Evolutionary conservation across 2,113 vertebrate species (phyloP), one percentile per base, ranked within the genome.

Genomic region (Amazona vittata): DNA sequence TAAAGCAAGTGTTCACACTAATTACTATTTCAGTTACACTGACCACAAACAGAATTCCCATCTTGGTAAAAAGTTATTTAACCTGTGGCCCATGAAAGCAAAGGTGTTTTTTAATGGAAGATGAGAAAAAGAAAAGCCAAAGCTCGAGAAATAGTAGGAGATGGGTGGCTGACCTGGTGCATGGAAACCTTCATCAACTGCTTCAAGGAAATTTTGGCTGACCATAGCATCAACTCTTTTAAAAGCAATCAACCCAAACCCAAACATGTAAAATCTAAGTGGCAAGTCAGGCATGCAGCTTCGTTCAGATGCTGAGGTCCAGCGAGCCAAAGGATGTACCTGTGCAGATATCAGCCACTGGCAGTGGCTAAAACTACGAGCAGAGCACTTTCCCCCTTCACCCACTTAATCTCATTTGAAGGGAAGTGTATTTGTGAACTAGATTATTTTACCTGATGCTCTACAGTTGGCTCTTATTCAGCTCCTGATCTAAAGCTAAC

Each of bases 1-100:
- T 96, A 97, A 94, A 96, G 96, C 86, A 46, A 55, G 67, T 1
- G 59, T 75, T 93, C 95, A 93, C 71, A 15, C 57, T 89, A 94
- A 96, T 93, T 76, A 94, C 89, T 93, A 88, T 95, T 96, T 91
- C 94, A 76, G 95, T 70, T 83, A 69, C 6, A 1, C 59, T 43
- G 91, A 92, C 11, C 64, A 94, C 93, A 91, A 93, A 89, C 63
- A 2, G 6, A 65, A 68, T 69, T 89, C 91, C 52, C 84, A 90
- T 85, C 74, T 62, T 17, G 11, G 46, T 31, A 25, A 46, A 75
- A 86, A 59, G 57, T 24, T 35, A 59, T 35, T 59, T 35, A 35
- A 59, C 24, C n/a, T 59, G 33, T 15, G 21, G 33, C 57, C 57
- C 57, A 24, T 59, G 33, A 59, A 59, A 59, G 21, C 57, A 59